Percentiles rank a stretch among this genome's conserved stretches.
These are phyloP conservation scores for Zaprionus obscuricornis DNA, from an alignment of 2,888 invertebrate species.

Conservation along the genomic window DNA sequence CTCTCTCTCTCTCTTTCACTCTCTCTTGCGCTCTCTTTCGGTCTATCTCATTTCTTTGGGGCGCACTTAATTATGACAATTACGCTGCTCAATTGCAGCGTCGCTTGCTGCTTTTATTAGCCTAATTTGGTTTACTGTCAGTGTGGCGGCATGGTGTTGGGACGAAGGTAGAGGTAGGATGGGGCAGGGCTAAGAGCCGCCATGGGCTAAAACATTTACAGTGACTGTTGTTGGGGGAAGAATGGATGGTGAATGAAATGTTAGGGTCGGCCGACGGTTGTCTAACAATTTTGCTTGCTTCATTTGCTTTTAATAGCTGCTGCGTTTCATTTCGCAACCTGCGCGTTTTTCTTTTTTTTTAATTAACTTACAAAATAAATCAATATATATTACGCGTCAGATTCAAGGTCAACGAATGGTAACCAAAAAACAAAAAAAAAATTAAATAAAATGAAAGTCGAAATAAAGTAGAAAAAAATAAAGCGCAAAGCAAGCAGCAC, in stretches of 20 bases:
- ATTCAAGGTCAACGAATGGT: constrained; percentile 53
- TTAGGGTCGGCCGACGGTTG: too few relatives aligned
- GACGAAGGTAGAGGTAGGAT: not conserved
- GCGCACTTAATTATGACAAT: constrained; percentile 57
- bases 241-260: not conserved
- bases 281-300: constrained; percentile 33
- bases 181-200: not conserved
- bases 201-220: too few relatives aligned
- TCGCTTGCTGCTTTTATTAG: constrained; percentile 19
- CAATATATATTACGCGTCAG: constrained; percentile 41
- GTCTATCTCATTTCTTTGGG: too few relatives aligned
- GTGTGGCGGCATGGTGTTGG: not conserved
- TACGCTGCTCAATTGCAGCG: constrained; percentile 48
- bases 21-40: constrained; percentile 5
- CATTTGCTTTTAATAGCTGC: constrained; percentile 51
- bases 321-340: constrained; percentile 47
- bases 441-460: not conserved
- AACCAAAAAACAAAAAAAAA: constrained; percentile 2
- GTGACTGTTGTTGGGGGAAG: not conserved
- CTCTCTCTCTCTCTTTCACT: constrained; percentile 7
- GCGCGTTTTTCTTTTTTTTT: constrained; percentile 36
- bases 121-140: constrained; percentile 22
- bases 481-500: not conserved
- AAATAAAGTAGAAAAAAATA: not conserved
- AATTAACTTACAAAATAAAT: constrained; percentile 70